Percentiles rank a stretch among this genome's conserved stretches.
phyloP scores from a whole-genome alignment of 2,113 vertebrate genomes.

The Marcusenius ussheri region DNA sequence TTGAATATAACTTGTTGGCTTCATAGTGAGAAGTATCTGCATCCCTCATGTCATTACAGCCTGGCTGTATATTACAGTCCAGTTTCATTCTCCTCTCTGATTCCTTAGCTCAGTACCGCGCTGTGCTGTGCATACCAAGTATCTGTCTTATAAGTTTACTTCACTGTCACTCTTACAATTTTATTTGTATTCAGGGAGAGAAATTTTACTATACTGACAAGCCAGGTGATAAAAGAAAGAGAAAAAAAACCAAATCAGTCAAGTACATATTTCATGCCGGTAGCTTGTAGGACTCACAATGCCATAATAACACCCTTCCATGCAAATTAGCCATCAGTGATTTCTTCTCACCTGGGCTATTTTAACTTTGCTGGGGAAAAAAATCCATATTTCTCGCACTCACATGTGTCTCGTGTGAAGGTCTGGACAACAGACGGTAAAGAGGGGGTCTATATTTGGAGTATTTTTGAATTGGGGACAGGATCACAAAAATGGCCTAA shows the following conservation, averaged over 20 bases:
- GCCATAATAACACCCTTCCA: background rate
- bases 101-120: background rate
- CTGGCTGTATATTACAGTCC: background rate
- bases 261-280: background rate
- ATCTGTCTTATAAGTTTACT: background rate
- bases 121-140: background rate
- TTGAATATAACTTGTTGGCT: background rate
- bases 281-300: background rate
- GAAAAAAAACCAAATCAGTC: background rate
- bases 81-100: background rate
- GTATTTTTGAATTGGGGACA: background rate
- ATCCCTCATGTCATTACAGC: background rate
- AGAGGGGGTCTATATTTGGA: background rate
- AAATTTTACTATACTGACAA: background rate
- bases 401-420: background rate
- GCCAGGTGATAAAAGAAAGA: background rate
- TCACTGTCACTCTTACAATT: background rate
- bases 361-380: slow-evolving; percentile 30
- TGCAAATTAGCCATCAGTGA: background rate
- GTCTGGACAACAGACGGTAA: background rate
- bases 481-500: background rate
- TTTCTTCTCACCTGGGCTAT: slow-evolving; percentile 25
- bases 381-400: slow-evolving; percentile 18
- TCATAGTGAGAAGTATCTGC: background rate
- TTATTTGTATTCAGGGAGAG: background rate